phyloP scores from a whole-genome alignment of 1,140 invertebrate genomes.

The Metaphire vulgaris region DNA sequence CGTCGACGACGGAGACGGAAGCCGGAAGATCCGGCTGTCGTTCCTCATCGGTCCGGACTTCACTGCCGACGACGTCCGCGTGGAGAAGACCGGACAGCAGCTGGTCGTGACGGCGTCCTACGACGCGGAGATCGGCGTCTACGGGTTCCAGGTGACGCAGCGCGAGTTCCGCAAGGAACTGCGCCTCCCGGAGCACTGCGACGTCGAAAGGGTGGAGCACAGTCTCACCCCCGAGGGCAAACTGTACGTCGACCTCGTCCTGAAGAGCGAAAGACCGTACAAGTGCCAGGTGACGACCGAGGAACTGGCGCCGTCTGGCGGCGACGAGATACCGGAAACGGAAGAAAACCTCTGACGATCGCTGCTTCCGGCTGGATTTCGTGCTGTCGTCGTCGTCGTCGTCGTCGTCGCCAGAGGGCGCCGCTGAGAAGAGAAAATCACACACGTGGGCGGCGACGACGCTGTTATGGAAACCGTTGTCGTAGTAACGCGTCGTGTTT shows the following conservation, averaged over 20 bases:
- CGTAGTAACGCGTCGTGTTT: too few species aligned
- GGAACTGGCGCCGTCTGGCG: background rate
- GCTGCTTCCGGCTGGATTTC: too few species aligned
- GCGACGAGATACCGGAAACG: background rate
- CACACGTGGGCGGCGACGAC: too few species aligned
- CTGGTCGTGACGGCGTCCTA: conserved; percentile 21
- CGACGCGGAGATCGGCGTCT: conserved; percentile 15
- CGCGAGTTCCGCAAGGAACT: conserved; percentile 20
- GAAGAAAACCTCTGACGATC: too few species aligned
- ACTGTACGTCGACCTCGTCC: conserved; percentile 23
- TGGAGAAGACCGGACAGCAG: conserved; percentile 11
- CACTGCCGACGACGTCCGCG: conserved; percentile 20
- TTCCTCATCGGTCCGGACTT: conserved; percentile 24
- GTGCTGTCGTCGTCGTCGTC: too few species aligned
- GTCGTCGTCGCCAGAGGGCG: too few species aligned
- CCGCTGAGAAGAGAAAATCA: too few species aligned
- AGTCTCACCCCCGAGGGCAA: conserved; percentile 18
- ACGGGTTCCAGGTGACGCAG: conserved; percentile 8
- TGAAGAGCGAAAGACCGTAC: conserved; percentile 21
- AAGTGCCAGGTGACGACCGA: conserved; percentile 9
- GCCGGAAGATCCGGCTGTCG: conserved; percentile 23
- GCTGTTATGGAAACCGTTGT: too few species aligned
- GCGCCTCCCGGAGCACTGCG: conserved; percentile 17
- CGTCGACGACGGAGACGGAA: conserved; percentile 16
- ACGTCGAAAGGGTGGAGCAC: conserved; percentile 23